phyloP scores from a whole-genome alignment of 2,797 vertebrate species.

The Gymnothorax javanicus region DNA sequence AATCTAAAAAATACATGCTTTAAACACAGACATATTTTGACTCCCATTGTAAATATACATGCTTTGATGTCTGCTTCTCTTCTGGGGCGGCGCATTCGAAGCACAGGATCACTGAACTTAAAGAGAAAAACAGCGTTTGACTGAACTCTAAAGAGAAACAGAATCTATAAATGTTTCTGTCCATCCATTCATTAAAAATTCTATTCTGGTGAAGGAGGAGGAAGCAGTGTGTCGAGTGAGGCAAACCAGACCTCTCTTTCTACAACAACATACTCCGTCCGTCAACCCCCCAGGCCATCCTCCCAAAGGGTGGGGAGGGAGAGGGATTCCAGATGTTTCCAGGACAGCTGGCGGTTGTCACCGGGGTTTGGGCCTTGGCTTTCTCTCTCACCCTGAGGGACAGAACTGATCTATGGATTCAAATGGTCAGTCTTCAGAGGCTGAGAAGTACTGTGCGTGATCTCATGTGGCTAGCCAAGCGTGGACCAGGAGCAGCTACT shows the following conservation, averaged over 20 bases:
- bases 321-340: conserved; percentile 26
- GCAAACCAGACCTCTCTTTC: conserved; percentile 9
- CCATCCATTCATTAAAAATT: not conserved
- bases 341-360: conserved; percentile 25
- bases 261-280: not conserved
- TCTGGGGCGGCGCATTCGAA: not conserved
- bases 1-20: not conserved
- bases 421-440: not conserved
- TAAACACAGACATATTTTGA: not conserved
- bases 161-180: not conserved
- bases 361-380: conserved; percentile 14
- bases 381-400: not conserved
- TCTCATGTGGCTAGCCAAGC: conserved; percentile 19
- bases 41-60: not conserved
- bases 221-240: not conserved
- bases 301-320: not conserved
- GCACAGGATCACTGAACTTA: not conserved
- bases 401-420: not conserved
- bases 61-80: not conserved
- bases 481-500: not conserved
- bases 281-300: not conserved
- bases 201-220: not conserved
- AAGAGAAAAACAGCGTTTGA: not conserved
- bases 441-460: not conserved
- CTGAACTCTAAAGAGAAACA: not conserved